Percentiles rank a stretch among this genome's conserved stretches.
These are phyloP conservation scores for Scomber colias DNA, from an alignment of 2,113 vertebrate species.

Conservation along the genomic window DNA sequence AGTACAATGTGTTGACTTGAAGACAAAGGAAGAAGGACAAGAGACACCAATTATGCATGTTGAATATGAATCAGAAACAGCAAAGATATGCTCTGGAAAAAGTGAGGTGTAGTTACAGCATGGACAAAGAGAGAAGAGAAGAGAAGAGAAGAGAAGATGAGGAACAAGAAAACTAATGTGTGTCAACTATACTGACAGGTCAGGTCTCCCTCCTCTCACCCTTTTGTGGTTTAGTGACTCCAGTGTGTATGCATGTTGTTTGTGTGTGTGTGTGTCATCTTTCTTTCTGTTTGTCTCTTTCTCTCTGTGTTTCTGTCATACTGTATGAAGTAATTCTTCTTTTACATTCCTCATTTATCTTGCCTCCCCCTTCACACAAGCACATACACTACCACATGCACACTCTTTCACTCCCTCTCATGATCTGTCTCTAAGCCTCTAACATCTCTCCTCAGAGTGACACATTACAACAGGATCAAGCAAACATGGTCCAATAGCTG, in stretches of 20 bases:
- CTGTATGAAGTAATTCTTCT: conserved; percentile 6
- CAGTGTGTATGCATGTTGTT: conserved; percentile 12
- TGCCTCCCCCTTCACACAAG: not conserved
- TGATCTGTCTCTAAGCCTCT: conserved; percentile 43
- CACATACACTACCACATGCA: not conserved
- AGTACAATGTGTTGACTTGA: not conserved
- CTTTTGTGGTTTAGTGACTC: not conserved
- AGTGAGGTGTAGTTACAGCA: too few relatives aligned
- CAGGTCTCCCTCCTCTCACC: not conserved
- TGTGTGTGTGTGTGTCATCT: conserved; percentile 11
- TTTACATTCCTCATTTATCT: conserved; percentile 23
- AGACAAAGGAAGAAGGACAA: not conserved
- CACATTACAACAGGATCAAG: conserved; percentile 63
- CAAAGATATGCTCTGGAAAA: too few relatives aligned
- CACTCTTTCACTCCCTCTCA: not conserved
- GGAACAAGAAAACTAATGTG: conserved; percentile 32
- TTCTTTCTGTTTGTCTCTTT: conserved; percentile 7
- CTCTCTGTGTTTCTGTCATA: not conserved
- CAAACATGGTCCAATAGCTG: conserved; percentile 53
- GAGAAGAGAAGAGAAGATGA: not conserved
- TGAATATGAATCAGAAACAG: conserved; percentile 11
- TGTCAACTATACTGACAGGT: conserved; percentile 49
- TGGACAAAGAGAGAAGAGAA: not conserved
- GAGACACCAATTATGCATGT: not conserved
- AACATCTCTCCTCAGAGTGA: conserved; percentile 51